These are phyloP conservation scores for Polydrusus tereticollis DNA, from an alignment of 2,888 invertebrate species.

Conservation along the genomic window DNA sequence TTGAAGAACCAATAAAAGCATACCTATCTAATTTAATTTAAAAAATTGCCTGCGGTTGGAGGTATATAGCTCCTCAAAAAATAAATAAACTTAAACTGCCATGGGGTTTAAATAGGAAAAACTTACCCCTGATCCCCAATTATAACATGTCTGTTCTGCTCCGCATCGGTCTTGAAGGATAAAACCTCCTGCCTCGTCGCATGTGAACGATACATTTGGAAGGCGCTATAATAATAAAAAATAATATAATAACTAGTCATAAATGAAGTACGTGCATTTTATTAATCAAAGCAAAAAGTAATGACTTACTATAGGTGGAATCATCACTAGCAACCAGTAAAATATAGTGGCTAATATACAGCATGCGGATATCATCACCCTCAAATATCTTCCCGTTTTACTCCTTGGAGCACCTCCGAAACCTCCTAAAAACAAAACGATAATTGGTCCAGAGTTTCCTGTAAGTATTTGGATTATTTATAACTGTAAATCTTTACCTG, in stretches of 20 bases:
- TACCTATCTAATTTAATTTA: no score
- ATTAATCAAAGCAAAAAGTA: neutral
- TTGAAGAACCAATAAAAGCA: no score
- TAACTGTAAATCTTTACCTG: no score
- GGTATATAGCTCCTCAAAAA: no score
- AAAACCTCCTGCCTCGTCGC: conserved; percentile 77
- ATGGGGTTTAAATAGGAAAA: no score
- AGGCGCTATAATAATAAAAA: conserved; percentile 69
- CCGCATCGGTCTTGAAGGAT: conserved; percentile 82
- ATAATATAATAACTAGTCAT: neutral
- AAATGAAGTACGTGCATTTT: no score
- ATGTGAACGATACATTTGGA: conserved; percentile 79
- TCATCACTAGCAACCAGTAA: conserved; percentile 76
- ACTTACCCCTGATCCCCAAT: conserved; percentile 69
- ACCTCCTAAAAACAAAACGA: conserved; percentile 50
- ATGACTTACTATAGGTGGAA: conserved; percentile 75
- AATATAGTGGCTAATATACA: conserved; percentile 78
- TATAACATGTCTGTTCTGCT: conserved; percentile 76
- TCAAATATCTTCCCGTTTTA: conserved; percentile 74
- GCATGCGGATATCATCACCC: conserved; percentile 77
- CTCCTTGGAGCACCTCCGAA: conserved; percentile 62
- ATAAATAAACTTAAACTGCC: no score
- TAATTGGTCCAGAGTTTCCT: no score
- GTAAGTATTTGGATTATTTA: no score
- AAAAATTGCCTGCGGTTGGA: no score